Percentiles rank a stretch among this genome's conserved stretches.
Evolutionary conservation across 2,113 vertebrate species (phyloP).

Genomic region (Bombycilla garrulus): DNA sequence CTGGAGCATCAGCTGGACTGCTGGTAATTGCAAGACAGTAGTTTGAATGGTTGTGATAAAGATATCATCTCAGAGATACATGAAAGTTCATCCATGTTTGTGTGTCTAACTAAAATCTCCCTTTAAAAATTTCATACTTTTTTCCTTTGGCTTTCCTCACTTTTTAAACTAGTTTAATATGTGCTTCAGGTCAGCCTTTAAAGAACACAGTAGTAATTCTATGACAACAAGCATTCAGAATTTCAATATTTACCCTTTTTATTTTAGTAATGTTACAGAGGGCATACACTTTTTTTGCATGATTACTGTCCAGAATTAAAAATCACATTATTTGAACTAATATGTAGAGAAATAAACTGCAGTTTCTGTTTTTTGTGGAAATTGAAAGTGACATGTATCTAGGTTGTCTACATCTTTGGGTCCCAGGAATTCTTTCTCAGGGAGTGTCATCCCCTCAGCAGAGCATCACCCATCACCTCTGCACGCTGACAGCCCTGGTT

Average conservation of each 20-base stretch:
- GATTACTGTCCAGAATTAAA: not conserved
- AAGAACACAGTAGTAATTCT: not conserved
- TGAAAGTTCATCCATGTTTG: not conserved
- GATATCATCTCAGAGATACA: not conserved
- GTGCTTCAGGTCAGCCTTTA: not conserved
- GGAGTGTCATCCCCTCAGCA: not conserved
- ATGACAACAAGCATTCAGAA: not conserved
- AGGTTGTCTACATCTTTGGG: not conserved
- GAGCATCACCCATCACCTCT: not conserved
- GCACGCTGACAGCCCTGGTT: slow-evolving; percentile 27
- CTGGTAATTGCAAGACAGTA: not conserved
- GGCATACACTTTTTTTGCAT: not conserved
- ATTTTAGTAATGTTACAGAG: not conserved
- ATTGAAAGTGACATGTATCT: not conserved
- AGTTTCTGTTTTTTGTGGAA: not conserved
- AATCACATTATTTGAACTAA: not conserved
- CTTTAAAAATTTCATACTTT: not conserved
- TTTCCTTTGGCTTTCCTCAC: not conserved
- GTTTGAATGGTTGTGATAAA: not conserved
- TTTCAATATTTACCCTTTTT: not conserved
- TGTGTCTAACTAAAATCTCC: not conserved
- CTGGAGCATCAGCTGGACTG: not conserved
- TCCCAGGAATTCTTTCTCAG: slow-evolving; percentile 24
- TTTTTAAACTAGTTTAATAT: not conserved
- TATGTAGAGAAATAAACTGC: not conserved